Evolutionary conservation across 2,797 vertebrate genomes (phyloP).

Genomic region (Manis pentadactyla): DNA sequence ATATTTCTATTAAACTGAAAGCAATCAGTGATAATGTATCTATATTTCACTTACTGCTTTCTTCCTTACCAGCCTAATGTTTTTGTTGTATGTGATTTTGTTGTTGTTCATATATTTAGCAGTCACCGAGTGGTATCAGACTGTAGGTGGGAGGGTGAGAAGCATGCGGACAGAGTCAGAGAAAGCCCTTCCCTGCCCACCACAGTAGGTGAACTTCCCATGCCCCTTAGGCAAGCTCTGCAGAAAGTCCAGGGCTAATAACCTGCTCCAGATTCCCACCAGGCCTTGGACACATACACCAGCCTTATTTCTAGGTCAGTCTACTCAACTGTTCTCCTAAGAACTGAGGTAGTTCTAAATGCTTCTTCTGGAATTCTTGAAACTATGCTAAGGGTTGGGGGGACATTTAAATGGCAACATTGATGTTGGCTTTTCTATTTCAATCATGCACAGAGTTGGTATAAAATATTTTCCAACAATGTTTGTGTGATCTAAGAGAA

Average conservation of each 20-base stretch:
- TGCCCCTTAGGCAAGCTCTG: accelerated
- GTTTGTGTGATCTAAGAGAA: background rate
- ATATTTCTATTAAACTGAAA: conserved; percentile 65
- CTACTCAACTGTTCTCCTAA: background rate
- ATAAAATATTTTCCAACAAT: background rate
- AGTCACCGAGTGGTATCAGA: background rate
- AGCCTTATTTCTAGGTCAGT: conserved; percentile 1
- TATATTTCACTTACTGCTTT: background rate
- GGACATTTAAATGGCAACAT: conserved; percentile 8
- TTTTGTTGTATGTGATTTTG: conserved; percentile 27
- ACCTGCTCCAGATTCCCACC: background rate
- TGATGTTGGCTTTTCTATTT: conserved; percentile 23
- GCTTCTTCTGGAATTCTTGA: background rate
- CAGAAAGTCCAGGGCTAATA: accelerated
- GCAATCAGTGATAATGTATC: conserved; percentile 18
- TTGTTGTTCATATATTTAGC: conserved; percentile 4
- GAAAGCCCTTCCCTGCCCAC: background rate
- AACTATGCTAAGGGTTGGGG: background rate
- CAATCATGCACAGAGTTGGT: background rate
- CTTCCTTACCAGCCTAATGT: background rate
- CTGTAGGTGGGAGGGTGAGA: background rate
- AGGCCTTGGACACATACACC: background rate
- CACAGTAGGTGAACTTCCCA: accelerated
- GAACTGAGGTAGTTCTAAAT: background rate
- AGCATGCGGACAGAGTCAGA: background rate